Percentiles rank a stretch among this genome's conserved stretches.
Evolutionary conservation across 1,140 invertebrate species (phyloP).

Genomic region (Drosophila nigromelanica): DNA sequence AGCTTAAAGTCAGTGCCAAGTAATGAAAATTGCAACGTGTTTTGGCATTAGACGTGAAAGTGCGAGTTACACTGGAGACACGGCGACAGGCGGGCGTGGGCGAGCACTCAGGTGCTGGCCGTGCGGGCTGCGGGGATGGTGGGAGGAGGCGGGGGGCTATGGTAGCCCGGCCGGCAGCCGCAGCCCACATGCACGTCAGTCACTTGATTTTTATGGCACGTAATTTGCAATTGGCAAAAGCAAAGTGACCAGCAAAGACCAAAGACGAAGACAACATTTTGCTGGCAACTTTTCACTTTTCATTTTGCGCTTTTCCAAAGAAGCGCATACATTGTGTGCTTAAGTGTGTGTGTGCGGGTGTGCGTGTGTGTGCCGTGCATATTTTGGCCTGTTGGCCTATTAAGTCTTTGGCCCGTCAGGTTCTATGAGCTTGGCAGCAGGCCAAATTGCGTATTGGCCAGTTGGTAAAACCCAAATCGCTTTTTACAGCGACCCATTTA

Average conservation of each 20-base stretch:
- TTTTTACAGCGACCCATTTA: slow-evolving; percentile 65
- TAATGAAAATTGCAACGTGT: slow-evolving; percentile 80
- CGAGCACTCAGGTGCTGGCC: slow-evolving; percentile 1
- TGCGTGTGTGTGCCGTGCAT: slow-evolving; percentile 31
- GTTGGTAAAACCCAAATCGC: slow-evolving; percentile 47
- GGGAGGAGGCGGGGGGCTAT: background rate
- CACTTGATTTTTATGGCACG: slow-evolving; percentile 77
- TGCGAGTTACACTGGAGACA: slow-evolving; percentile 67
- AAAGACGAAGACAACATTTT: slow-evolving; percentile 28
- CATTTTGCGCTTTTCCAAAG: slow-evolving; percentile 75
- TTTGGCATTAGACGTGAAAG: slow-evolving; percentile 83
- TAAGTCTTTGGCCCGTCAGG: slow-evolving; percentile 59
- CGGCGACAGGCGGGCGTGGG: slow-evolving; percentile 26
- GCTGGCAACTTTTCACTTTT: slow-evolving; percentile 81
- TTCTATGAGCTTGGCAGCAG: slow-evolving; percentile 55
- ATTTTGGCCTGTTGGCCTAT: slow-evolving; percentile 77
- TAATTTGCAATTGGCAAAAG: slow-evolving; percentile 80
- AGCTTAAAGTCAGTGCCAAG: slow-evolving; percentile 80
- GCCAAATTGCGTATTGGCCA: slow-evolving; percentile 50
- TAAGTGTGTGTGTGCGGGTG: slow-evolving; percentile 23
- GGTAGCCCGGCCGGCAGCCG: slow-evolving; percentile 1
- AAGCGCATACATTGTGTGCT: background rate
- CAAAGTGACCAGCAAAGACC: slow-evolving; percentile 52
- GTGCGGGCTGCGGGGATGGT: background rate
- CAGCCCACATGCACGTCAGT: slow-evolving; percentile 57